Conservation (phyloP, 2,113 vertebrate species). For the Dasypus novemcinctus region DNA sequence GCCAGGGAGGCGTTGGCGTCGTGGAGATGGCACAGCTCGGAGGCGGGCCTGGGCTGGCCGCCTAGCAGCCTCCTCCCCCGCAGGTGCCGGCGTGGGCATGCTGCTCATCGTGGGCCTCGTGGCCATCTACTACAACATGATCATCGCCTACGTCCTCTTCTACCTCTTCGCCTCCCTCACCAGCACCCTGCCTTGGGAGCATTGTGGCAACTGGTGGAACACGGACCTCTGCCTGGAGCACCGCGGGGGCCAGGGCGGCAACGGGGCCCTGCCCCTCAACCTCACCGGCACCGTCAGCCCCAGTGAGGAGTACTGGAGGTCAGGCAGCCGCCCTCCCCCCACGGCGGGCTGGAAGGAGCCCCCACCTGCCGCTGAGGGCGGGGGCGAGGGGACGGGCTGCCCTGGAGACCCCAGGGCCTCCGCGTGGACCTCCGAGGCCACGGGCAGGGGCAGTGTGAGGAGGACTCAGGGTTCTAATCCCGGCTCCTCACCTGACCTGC, state of each 20-base stretch:
- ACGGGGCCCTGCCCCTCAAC: slow-evolving; percentile 81
- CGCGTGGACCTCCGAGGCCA: accelerated
- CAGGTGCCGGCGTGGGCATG: slow-evolving; percentile 87
- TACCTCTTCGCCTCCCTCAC: slow-evolving; percentile 91
- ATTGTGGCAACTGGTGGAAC: slow-evolving; percentile 90
- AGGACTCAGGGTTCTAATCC: neutral
- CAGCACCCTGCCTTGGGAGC: slow-evolving; percentile 87
- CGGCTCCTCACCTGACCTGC: neutral
- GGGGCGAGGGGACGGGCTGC: neutral
- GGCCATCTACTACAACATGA: slow-evolving; percentile 91
- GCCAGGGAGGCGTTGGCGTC: neutral
- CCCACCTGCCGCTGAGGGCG: neutral
- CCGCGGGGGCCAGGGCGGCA: slow-evolving; percentile 77
- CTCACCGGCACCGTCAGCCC: slow-evolving; percentile 86
- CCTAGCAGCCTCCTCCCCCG: slow-evolving; percentile 45
- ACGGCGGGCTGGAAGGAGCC: neutral
- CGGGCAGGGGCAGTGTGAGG: no score
- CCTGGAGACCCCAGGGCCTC: neutral
- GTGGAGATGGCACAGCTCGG: neutral
- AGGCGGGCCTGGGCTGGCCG: neutral
- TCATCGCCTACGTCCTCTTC: slow-evolving; percentile 91
- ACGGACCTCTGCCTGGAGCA: slow-evolving; percentile 86
- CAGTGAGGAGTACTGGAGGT: slow-evolving; percentile 90
- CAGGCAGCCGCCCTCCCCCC: neutral
- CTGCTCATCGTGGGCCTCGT: slow-evolving; percentile 88